Base-by-base conservation (phyloP, 2,797 vertebrate species). In the Zalophus californianus region DNA sequence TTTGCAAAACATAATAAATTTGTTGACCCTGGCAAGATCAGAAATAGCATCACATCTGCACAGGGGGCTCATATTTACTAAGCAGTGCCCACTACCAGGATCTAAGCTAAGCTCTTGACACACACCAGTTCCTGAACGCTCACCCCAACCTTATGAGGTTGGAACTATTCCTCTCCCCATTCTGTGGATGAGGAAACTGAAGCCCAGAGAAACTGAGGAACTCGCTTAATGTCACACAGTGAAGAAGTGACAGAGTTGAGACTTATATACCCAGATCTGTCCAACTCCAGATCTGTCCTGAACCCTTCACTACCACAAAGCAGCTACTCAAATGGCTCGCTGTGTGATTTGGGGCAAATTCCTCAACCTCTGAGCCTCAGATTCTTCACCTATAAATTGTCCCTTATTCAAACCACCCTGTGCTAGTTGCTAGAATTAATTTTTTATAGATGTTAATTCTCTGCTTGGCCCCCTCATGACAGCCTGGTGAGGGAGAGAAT, bases 1-100 rank as follows among this genome's bases (percentile, higher is more conserved):
- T 87, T 72, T 95, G 50, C 60, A 77, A 94, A 89, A 92, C 38
- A 54, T 73, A 80, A 68, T 32, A 50, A 48, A 90, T 72, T 13
- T 77, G 38, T 70, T 35, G 23, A 86, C 20, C 50, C 16, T 83
- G 50, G 56, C n/a, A 60, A 90, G 35, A 68, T 86, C 25, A 83
- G 44, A 58, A 83, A 72, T 25, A 48, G 6, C 54, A 48, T 80
- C 58, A 29, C n/a, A 12, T 75, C 48, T 80, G 27, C 10, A 18
- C 8, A 41, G 5, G 5, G 41, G 29, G 35, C 48, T 75, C 48
- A 41, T 4, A 11, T 23, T 92, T 79, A 88, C 73, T 85, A 85
- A 70, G 32, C 29, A 64, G 29, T 48, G 25, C 41, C 23, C 73
- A 35, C 5, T 32, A 12, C 78, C 64, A 56, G 85, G 12, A 41